Conservation (phyloP, 2,888 invertebrate species). For the Sminthurides aquaticus region DNA sequence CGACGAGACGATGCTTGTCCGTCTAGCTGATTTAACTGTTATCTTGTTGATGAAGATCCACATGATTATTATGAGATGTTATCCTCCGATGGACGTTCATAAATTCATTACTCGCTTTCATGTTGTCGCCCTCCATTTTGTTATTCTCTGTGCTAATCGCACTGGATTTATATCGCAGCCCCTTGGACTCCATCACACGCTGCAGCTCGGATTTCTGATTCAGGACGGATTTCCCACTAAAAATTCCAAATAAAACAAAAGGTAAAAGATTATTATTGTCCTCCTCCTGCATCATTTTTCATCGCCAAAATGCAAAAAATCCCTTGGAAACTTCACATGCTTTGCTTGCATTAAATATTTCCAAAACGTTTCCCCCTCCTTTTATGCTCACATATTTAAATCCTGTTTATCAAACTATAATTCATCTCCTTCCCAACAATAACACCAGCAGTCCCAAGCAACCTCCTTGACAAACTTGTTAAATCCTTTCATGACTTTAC, state of each 20-base stretch:
- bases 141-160: not conserved
- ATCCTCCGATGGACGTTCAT: constrained; percentile 18
- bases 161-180: constrained; percentile 9
- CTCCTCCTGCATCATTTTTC: too few relatives aligned
- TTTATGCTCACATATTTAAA: too few relatives aligned
- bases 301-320: too few relatives aligned
- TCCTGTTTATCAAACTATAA: too few relatives aligned
- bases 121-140: not conserved
- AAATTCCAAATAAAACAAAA: not conserved
- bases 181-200: constrained; percentile 19
- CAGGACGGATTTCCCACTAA: constrained; percentile 19
- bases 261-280: not conserved
- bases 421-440: too few relatives aligned
- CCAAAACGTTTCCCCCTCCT: too few relatives aligned
- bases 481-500: too few relatives aligned
- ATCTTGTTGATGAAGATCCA: constrained; percentile 5
- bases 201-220: constrained; percentile 19
- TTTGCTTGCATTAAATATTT: too few relatives aligned
- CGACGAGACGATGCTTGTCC: too few relatives aligned
- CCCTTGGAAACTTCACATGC: too few relatives aligned
- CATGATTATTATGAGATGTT: constrained; percentile 16
- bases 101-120: constrained; percentile 14
- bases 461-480: too few relatives aligned
- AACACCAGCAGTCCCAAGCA: too few relatives aligned
- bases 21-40: not conserved